Evolutionary conservation across 2,113 vertebrate genomes (phyloP).

Genomic region (Oreotrochilus melanogaster): DNA sequence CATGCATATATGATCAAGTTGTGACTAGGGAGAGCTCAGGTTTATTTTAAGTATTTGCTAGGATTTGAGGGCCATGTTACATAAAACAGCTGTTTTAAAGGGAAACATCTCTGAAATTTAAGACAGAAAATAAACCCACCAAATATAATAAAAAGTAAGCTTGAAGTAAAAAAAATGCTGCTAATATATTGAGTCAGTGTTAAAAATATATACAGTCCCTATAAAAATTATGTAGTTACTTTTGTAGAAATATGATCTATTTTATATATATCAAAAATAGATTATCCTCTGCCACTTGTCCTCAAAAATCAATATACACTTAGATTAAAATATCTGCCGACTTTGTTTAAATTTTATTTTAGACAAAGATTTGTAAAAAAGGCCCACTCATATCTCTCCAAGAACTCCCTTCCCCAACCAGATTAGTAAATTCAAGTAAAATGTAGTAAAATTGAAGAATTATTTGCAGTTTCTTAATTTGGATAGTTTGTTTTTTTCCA

Average conservation of each 20-base stretch:
- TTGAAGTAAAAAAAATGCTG: neutral
- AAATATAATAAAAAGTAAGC: neutral
- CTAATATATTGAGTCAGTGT: neutral
- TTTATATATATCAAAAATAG: neutral
- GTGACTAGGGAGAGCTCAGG: neutral
- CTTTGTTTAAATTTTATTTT: neutral
- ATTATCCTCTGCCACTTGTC: neutral
- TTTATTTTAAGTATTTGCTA: neutral
- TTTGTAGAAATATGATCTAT: neutral
- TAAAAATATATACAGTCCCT: neutral
- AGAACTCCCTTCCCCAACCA: neutral
- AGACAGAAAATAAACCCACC: neutral
- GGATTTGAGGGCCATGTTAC: neutral
- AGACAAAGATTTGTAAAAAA: neutral
- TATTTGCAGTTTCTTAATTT: neutral
- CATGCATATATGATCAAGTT: neutral
- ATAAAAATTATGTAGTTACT: neutral
- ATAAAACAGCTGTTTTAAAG: neutral
- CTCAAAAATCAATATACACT: neutral
- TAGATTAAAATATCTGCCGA: neutral
- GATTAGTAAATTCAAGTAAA: neutral
- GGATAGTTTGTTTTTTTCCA: fast-evolving
- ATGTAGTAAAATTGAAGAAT: neutral
- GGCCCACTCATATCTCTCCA: neutral
- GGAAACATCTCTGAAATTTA: neutral